phyloP scores from a whole-genome alignment of 1,140 invertebrate genomes.

The Pomacea maculata region DNA sequence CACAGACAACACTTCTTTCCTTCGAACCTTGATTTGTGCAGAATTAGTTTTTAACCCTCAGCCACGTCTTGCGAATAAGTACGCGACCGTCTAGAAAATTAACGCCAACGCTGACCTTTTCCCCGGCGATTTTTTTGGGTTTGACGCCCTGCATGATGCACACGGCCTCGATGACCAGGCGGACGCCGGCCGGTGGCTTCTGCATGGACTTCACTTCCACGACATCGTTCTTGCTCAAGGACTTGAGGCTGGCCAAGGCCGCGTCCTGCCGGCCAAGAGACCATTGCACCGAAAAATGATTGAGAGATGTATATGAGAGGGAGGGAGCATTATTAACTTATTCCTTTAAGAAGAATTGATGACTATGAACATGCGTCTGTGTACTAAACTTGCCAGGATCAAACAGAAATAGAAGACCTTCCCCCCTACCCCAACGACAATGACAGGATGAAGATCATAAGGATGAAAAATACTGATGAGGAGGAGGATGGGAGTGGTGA shows the following conservation, averaged over 20 bases:
- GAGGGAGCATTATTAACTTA: too few relatives aligned
- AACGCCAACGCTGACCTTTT: slow-evolving; percentile 43
- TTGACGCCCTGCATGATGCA: slow-evolving; percentile 78
- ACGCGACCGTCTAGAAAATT: background rate
- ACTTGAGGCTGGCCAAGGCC: slow-evolving; percentile 77
- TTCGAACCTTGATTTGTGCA: background rate
- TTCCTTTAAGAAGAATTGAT: too few relatives aligned
- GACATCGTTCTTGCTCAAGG: slow-evolving; percentile 79
- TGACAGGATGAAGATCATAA: too few relatives aligned
- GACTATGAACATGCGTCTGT: too few relatives aligned
- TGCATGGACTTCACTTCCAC: slow-evolving; percentile 75
- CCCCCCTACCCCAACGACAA: too few relatives aligned
- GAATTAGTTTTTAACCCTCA: background rate
- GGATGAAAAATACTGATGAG: too few relatives aligned
- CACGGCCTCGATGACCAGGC: slow-evolving; percentile 83
- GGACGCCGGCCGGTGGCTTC: slow-evolving; percentile 88
- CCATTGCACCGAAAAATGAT: too few relatives aligned
- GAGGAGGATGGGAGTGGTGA: too few relatives aligned
- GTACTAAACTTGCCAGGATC: too few relatives aligned
- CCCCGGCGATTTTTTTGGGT: slow-evolving; percentile 71
- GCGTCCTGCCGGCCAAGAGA: slow-evolving; percentile 63
- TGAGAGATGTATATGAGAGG: too few relatives aligned
- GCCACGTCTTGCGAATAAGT: background rate
- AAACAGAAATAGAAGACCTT: too few relatives aligned
- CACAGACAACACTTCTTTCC: too few relatives aligned